Evolutionary conservation across 53 echinoderm and acorn worm species (phyloP).

Genomic region (Mesocentrotus franciscanus): DNA sequence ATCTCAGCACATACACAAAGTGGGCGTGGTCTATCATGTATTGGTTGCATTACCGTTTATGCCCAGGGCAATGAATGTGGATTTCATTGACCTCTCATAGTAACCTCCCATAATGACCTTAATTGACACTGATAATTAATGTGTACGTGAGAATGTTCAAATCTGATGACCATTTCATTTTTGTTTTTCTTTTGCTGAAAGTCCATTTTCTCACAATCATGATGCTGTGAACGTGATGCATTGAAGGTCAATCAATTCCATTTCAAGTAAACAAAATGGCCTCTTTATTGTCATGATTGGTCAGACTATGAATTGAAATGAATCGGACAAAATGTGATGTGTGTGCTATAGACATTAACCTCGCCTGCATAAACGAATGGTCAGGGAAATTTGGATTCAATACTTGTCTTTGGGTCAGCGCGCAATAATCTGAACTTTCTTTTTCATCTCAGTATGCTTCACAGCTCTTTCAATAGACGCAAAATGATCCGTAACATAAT

Average conservation of each 20-base stretch:
- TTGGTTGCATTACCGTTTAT: not conserved
- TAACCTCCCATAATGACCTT: conserved; percentile 28
- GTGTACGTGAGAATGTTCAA: conserved; percentile 36
- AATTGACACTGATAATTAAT: conserved; percentile 34
- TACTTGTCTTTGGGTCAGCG: conserved; percentile 43
- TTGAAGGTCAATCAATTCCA: conserved; percentile 32
- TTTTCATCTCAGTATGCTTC: not conserved
- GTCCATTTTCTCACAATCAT: not conserved
- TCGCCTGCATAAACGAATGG: not conserved
- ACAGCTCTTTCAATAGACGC: not conserved
- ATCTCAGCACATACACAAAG: not conserved
- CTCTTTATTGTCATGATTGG: conserved; percentile 14
- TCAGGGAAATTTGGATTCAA: not conserved
- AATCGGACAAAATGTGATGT: conserved; percentile 47
- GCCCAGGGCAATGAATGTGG: conserved; percentile 13
- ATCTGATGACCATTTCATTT: conserved; percentile 2
- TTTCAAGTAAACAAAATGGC: conserved; percentile 29
- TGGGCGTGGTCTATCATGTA: not conserved
- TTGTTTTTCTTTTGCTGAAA: not conserved
- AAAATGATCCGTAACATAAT: conserved; percentile 58
- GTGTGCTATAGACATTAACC: conserved; percentile 39
- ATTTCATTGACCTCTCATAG: conserved; percentile 27
- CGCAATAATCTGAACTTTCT: not conserved
- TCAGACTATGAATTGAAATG: conserved; percentile 26
- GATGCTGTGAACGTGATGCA: not conserved